Percentiles rank a stretch among this genome's conserved stretches.
Evolutionary conservation across 2,888 invertebrate species (phyloP).

Genomic region (Lepas anatifera): DNA sequence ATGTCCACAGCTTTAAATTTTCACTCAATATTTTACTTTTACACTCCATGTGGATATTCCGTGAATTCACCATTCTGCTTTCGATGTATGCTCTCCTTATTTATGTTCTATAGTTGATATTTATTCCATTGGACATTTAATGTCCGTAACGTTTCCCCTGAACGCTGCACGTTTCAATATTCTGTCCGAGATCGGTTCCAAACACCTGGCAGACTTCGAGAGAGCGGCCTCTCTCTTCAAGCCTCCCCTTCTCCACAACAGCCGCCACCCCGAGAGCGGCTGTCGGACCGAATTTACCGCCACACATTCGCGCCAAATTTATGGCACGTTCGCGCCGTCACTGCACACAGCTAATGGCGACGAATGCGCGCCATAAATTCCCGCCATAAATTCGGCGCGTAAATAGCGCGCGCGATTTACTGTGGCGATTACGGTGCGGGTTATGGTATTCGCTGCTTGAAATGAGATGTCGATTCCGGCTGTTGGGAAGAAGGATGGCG

Average conservation of each 20-base stretch:
- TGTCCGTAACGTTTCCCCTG: too few relatives aligned
- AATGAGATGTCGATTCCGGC: background rate
- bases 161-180: too few relatives aligned
- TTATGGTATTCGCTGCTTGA: background rate
- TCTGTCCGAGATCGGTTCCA: too few relatives aligned
- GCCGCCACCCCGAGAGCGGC: background rate
- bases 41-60: too few relatives aligned
- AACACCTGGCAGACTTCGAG: too few relatives aligned
- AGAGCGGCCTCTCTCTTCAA: too few relatives aligned
- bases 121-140: too few relatives aligned
- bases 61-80: too few relatives aligned
- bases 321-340: background rate
- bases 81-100: too few relatives aligned
- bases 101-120: too few relatives aligned
- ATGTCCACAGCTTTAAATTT: too few relatives aligned
- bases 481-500: background rate
- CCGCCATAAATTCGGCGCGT: background rate
- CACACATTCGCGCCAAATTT: background rate
- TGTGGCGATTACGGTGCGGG: background rate
- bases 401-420: background rate
- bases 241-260: background rate
- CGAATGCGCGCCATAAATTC: slow-evolving; percentile 2
- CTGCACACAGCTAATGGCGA: slow-evolving; percentile 1
- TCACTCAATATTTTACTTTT: too few relatives aligned
- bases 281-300: background rate